phyloP scores from a whole-genome alignment of 30 jellyfish, hydroid and myxozoan species.

The Cassiopea andromeda region DNA sequence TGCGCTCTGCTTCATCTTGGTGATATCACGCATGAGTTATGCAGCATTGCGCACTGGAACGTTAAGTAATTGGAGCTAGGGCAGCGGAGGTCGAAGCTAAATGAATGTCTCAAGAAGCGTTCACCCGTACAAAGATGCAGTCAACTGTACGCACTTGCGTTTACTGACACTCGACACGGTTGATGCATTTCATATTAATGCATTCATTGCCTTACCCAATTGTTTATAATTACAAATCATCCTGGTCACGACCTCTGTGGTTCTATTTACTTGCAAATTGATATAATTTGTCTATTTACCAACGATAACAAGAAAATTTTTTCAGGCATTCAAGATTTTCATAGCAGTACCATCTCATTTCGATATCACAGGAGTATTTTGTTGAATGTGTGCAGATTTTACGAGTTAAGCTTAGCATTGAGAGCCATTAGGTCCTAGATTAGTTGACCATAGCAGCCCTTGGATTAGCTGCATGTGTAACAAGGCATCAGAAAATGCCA shows the following conservation, averaged over 20 bases:
- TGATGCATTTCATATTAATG: constrained; percentile 20
- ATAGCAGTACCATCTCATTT: background rate
- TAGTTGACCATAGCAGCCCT: too few relatives aligned
- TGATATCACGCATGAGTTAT: constrained; percentile 74
- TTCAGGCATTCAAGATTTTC: background rate
- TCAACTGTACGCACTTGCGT: constrained; percentile 59
- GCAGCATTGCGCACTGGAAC: constrained; percentile 50
- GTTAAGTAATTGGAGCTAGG: constrained; percentile 77
- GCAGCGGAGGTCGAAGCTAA: constrained; percentile 75
- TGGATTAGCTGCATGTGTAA: too few relatives aligned
- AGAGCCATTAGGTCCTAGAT: too few relatives aligned
- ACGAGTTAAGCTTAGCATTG: too few relatives aligned
- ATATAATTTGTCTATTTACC: constrained; percentile 28
- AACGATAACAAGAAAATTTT: background rate
- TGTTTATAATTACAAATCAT: background rate
- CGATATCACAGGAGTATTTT: too few relatives aligned
- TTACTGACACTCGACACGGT: constrained; percentile 22
- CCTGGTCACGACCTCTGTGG: constrained; percentile 23
- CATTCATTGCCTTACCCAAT: constrained; percentile 7
- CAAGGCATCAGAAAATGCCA: too few relatives aligned
- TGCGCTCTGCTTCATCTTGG: constrained; percentile 71
- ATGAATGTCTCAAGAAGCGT: constrained; percentile 42
- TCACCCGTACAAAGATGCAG: constrained; percentile 73
- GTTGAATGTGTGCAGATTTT: too few relatives aligned
- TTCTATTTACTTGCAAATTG: background rate